Evolutionary conservation across 2,113 vertebrate species (phyloP).

Genomic region (Oriolus oriolus): DNA sequence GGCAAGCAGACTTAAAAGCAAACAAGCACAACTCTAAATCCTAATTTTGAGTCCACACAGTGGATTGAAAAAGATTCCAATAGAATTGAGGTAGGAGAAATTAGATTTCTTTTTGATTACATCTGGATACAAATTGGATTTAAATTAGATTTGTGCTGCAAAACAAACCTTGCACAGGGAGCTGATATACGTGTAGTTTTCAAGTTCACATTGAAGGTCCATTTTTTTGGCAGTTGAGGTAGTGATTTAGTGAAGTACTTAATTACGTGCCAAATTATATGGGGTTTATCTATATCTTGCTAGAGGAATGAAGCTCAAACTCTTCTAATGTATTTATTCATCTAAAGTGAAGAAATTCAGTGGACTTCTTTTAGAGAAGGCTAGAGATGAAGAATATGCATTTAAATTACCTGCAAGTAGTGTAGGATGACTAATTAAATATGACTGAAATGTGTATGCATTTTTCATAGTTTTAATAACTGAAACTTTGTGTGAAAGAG

Average conservation of each 20-base stretch:
- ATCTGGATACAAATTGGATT: not conserved
- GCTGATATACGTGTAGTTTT: slow-evolving; percentile 2
- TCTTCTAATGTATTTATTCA: not conserved
- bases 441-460: not conserved
- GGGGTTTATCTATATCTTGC: not conserved
- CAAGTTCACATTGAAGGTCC: not conserved
- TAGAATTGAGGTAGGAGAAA: not conserved
- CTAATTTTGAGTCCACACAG: not conserved
- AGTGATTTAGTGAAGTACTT: not conserved
- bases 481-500: not conserved
- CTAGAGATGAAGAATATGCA: not conserved
- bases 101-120: slow-evolving; percentile 41
- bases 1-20: not conserved
- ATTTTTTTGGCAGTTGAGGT: not conserved
- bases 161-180: not conserved
- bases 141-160: slow-evolving; percentile 26
- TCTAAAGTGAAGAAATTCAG: not conserved
- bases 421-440: not conserved
- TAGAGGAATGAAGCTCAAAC: not conserved
- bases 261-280: not conserved
- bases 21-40: not conserved
- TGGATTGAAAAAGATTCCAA: not conserved
- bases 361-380: not conserved
- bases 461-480: not conserved
- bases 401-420: not conserved